These are phyloP conservation scores for Tetragonisca angustula DNA, from an alignment of 2,888 invertebrate species.

Conservation along the genomic window DNA sequence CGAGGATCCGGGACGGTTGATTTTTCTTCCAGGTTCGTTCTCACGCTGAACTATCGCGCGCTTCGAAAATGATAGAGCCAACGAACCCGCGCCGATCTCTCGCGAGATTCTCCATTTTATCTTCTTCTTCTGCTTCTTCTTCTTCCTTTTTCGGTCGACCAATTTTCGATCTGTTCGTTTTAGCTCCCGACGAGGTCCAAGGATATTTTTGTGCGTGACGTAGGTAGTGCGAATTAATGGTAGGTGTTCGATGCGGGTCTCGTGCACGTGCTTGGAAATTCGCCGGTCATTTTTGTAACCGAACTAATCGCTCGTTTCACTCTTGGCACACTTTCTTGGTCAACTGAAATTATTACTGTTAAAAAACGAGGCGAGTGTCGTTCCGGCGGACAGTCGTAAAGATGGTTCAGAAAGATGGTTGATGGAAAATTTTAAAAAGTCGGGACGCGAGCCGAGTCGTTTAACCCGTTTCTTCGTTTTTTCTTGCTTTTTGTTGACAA, in stretches of 20 bases:
- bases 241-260: neutral
- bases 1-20: slow-evolving; percentile 52
- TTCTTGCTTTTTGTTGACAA: neutral
- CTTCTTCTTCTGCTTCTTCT: no score
- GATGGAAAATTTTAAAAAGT: neutral
- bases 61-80: slow-evolving; percentile 29
- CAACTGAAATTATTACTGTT: slow-evolving; percentile 18
- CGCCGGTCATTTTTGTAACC: slow-evolving; percentile 5
- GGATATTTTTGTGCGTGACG: neutral
- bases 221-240: slow-evolving; percentile 1
- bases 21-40: slow-evolving; percentile 50
- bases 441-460: neutral
- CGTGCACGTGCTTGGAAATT: slow-evolving; percentile 17
- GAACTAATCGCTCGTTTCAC: slow-evolving; percentile 44
- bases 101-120: slow-evolving; percentile 25
- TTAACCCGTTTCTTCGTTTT: neutral
- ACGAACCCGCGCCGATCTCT: neutral
- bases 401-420: no score
- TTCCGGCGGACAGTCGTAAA: neutral
- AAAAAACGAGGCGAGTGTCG: neutral
- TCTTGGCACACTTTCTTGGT: slow-evolving; percentile 34
- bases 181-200: neutral
- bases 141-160: neutral
- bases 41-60: slow-evolving; percentile 48
- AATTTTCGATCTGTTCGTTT: slow-evolving; percentile 7